These are phyloP conservation scores for Struthidea cinerea DNA, from an alignment of 2,113 vertebrate species.

Conservation along the genomic window DNA sequence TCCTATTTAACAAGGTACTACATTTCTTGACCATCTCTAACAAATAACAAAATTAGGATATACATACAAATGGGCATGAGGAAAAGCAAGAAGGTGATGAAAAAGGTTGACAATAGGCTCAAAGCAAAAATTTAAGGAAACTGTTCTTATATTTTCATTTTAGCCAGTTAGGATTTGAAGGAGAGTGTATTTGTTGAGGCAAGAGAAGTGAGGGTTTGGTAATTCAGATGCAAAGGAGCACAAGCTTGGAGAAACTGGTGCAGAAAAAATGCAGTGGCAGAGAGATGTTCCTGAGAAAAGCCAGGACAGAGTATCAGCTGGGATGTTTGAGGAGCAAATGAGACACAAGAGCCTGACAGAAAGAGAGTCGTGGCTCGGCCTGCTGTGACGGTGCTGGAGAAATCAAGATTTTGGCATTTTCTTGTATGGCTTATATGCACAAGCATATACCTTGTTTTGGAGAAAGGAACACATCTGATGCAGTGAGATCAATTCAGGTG, in stretches of 20 bases:
- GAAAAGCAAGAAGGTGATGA: background rate
- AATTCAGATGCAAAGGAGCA: background rate
- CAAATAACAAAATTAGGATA: background rate
- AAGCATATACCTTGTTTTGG: background rate
- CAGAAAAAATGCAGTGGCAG: background rate
- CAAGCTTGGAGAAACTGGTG: background rate
- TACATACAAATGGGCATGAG: background rate
- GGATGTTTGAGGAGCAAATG: background rate
- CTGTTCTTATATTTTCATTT: background rate
- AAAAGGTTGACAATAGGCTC: background rate
- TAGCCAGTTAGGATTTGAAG: background rate
- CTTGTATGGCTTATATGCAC: background rate
- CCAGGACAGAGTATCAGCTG: background rate
- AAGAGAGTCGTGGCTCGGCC: background rate
- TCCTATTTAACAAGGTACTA: background rate
- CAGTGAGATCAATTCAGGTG: background rate
- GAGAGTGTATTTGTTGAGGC: background rate
- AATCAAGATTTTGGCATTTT: background rate
- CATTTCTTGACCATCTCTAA: background rate
- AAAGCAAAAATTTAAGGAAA: background rate
- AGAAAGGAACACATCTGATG: background rate
- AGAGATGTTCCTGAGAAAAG: background rate
- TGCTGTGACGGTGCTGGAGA: background rate
- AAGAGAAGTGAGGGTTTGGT: background rate
- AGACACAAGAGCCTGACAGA: background rate